Conservation (phyloP, 2,797 vertebrate species). For the Distichodus sexfasciatus region DNA sequence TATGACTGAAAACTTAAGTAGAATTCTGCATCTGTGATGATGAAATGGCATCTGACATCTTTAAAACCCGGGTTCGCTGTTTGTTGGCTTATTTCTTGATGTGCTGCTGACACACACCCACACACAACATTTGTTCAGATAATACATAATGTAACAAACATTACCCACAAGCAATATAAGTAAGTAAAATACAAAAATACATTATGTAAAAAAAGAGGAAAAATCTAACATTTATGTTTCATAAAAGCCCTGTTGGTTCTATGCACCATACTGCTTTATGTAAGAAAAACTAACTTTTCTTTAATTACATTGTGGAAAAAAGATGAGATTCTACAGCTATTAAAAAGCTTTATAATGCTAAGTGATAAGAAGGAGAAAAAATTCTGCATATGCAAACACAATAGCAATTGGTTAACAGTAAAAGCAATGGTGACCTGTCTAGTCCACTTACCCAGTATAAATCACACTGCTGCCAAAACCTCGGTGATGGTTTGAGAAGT, state of each 20-base stretch:
- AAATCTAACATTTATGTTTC: neutral
- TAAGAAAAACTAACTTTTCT: neutral
- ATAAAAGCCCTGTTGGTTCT: constrained; percentile 9
- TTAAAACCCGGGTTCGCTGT: too few relatives aligned
- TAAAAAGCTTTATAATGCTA: neutral
- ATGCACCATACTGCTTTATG: neutral
- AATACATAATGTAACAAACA: constrained; percentile 6
- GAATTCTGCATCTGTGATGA: neutral
- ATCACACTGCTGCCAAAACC: constrained; percentile 7
- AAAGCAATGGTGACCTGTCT: constrained; percentile 1
- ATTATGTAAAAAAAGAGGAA: constrained; percentile 13
- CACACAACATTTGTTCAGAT: constrained; percentile 3
- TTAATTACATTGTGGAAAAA: neutral
- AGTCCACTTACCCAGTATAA: neutral
- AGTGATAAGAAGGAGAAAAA: neutral
- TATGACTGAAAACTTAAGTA: neutral
- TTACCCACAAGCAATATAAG: constrained; percentile 2
- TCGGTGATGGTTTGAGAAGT: neutral
- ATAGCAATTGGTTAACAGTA: neutral
- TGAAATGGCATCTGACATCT: too few relatives aligned
- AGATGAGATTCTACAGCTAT: neutral
- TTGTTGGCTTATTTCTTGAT: neutral
- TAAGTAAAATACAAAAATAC: constrained; percentile 44
- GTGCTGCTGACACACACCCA: neutral
- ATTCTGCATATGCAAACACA: neutral